Evolutionary conservation across 2,113 vertebrate species (phyloP).

Genomic region (Sebastes fasciatus): DNA sequence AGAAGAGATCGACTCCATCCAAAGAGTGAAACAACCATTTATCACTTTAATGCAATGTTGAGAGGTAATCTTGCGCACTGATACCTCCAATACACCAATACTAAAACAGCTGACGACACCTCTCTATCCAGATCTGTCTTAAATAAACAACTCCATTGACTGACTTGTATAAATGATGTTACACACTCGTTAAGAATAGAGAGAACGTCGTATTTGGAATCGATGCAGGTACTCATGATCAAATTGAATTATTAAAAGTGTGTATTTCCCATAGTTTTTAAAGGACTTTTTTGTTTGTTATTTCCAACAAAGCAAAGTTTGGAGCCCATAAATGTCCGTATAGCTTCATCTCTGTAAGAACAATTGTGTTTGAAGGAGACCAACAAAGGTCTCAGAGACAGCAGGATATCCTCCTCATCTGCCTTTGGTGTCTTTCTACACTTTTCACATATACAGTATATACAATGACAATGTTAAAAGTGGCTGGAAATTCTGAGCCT

Average conservation of each 20-base stretch:
- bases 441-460: too few relatives aligned
- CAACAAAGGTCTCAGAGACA: not conserved
- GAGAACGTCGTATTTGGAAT: not conserved
- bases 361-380: not conserved
- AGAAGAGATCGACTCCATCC: not conserved
- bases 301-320: not conserved
- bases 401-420: not conserved
- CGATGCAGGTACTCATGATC: not conserved
- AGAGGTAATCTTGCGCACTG: not conserved
- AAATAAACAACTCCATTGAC: not conserved
- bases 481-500: too few relatives aligned
- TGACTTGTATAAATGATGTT: not conserved
- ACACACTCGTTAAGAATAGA: not conserved
- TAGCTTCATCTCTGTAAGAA: not conserved
- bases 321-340: too few relatives aligned
- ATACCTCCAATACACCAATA: not conserved
- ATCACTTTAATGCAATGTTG: conserved; percentile 1
- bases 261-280: not conserved
- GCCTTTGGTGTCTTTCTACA: not conserved
- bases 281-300: too few relatives aligned
- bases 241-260: not conserved
- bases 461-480: too few relatives aligned
- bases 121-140: not conserved
- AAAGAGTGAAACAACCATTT: not conserved
- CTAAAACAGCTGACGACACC: not conserved